These are phyloP conservation scores for Camptogramma bilineatum DNA, from an alignment of 2,888 invertebrate genomes.

Conservation along the genomic window DNA sequence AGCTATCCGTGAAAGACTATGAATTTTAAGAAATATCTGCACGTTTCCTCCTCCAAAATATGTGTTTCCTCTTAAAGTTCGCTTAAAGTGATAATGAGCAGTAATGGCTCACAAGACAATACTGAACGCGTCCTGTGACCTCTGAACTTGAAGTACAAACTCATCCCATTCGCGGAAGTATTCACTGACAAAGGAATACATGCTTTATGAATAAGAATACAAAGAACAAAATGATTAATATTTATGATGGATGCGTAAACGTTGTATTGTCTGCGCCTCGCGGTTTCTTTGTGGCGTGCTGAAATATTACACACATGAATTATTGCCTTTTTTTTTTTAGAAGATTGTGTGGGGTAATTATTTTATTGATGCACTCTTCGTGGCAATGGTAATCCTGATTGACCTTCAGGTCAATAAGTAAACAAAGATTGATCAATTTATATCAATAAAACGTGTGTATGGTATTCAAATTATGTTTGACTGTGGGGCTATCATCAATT, in stretches of 20 bases:
- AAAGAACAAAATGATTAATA: constrained; percentile 40
- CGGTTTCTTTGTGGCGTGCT: constrained; percentile 35
- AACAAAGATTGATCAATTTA: too few relatives aligned
- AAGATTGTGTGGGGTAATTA: constrained; percentile 20
- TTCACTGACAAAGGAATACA: constrained; percentile 29
- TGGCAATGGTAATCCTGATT: background rate
- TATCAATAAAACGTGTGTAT: too few relatives aligned
- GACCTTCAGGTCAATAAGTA: background rate
- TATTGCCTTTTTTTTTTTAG: constrained; percentile 5
- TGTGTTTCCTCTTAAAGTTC: background rate
- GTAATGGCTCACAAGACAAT: background rate
- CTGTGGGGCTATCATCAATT: too few relatives aligned
- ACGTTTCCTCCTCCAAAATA: background rate
- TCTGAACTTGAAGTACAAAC: constrained; percentile 21
- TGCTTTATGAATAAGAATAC: constrained; percentile 29
- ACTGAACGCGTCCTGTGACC: background rate
- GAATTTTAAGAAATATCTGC: constrained; percentile 2
- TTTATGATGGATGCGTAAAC: constrained; percentile 41
- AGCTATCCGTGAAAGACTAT: background rate
- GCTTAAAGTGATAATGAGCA: background rate
- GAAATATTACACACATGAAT: constrained; percentile 24
- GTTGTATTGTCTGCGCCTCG: constrained; percentile 33
- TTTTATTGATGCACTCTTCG: background rate
- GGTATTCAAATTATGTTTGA: too few relatives aligned
- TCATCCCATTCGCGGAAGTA: constrained; percentile 34